phyloP scores from a whole-genome alignment of 2,113 vertebrate species.

The Solea senegalensis region DNA sequence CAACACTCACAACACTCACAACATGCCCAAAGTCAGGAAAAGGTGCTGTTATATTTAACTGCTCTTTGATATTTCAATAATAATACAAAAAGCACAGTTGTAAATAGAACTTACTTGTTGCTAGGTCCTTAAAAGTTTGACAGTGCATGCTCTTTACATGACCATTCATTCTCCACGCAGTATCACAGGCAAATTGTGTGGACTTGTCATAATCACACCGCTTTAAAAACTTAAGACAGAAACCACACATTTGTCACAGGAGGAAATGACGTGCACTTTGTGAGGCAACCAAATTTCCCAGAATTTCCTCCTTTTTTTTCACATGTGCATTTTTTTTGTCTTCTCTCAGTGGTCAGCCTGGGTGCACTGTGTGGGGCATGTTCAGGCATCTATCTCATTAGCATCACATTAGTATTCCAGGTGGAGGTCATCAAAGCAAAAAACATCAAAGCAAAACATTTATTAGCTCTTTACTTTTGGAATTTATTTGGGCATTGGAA shows the following conservation, averaged over 20 bases:
- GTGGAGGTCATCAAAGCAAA: background rate
- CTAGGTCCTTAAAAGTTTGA: slow-evolving; percentile 63
- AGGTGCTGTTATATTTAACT: background rate
- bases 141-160: slow-evolving; percentile 78
- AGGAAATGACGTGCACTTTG: slow-evolving; percentile 81
- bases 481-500: slow-evolving; percentile 1
- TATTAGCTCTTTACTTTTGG: slow-evolving; percentile 19
- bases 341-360: slow-evolving; percentile 15
- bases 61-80: background rate
- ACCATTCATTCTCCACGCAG: slow-evolving; percentile 78
- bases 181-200: slow-evolving; percentile 65
- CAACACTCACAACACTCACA: background rate
- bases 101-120: slow-evolving; percentile 72
- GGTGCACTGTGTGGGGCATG: slow-evolving; percentile 17
- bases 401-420: background rate
- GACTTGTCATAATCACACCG: slow-evolving; percentile 77
- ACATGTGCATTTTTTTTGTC: slow-evolving; percentile 39
- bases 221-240: slow-evolving; percentile 75
- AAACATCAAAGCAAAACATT: background rate
- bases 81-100: background rate
- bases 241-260: slow-evolving; percentile 79
- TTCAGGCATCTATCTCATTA: background rate
- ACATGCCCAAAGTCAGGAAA: slow-evolving; percentile 2
- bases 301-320: slow-evolving; percentile 74
- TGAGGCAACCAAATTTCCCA: slow-evolving; percentile 83